These are phyloP conservation scores for Rhynchopsitta pachyrhyncha DNA, from an alignment of 2,113 vertebrate genomes.

Conservation along the genomic window DNA sequence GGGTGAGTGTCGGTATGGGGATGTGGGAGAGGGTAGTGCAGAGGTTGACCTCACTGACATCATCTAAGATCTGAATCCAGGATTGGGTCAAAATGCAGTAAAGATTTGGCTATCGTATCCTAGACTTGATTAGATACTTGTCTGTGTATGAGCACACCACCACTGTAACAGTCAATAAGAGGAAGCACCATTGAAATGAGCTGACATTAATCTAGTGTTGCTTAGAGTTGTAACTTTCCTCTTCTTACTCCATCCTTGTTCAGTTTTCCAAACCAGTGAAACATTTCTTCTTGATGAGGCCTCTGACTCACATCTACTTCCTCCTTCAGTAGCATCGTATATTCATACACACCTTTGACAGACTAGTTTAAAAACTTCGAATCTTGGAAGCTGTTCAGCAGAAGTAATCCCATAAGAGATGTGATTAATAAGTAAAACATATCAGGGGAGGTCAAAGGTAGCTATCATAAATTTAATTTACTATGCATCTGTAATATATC, in stretches of 20 bases:
- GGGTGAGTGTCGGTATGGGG: not conserved
- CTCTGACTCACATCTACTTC: not conserved
- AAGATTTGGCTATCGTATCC: not conserved
- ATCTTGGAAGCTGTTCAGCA: not conserved
- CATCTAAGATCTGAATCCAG: not conserved
- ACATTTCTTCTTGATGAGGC: not conserved
- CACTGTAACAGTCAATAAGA: not conserved
- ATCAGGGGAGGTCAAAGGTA: slow-evolving; percentile 13
- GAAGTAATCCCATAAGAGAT: not conserved
- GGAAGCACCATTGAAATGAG: not conserved
- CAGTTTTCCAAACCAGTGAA: not conserved
- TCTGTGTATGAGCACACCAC: not conserved
- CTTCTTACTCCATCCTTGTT: not conserved
- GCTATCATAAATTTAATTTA: slow-evolving; percentile 21
- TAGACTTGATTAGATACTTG: not conserved
- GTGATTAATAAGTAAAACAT: not conserved
- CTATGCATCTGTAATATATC: slow-evolving; percentile 15
- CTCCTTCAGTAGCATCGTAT: not conserved
- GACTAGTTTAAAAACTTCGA: not conserved
- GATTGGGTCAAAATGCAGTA: not conserved
- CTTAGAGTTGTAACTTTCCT: not conserved
- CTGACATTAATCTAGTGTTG: not conserved
- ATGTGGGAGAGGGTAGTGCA: not conserved
- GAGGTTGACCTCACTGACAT: not conserved
- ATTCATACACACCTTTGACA: not conserved